These are phyloP conservation scores for Ophion ventricosus DNA, from an alignment of 2,888 invertebrate species.

Conservation along the genomic window DNA sequence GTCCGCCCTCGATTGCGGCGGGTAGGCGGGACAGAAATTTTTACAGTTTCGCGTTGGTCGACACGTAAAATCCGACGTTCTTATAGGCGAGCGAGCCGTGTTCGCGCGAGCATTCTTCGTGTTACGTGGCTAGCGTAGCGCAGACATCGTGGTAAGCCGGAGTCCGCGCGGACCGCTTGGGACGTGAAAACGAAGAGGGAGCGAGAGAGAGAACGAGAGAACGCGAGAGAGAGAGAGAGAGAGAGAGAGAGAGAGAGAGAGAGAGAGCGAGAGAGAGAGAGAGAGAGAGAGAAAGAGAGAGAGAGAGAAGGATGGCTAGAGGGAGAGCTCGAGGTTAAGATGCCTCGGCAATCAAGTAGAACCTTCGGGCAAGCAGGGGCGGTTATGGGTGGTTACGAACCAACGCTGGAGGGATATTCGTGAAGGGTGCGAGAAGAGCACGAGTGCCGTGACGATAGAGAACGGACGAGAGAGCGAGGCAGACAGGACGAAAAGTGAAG, in stretches of 20 bases:
- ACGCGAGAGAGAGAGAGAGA: slow-evolving; percentile 27
- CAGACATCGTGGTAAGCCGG: slow-evolving; percentile 26
- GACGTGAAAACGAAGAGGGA: slow-evolving; percentile 12
- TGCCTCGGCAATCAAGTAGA: slow-evolving; percentile 83
- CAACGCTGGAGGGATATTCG: slow-evolving; percentile 66
- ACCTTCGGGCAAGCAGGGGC: slow-evolving; percentile 82
- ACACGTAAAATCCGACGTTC: slow-evolving; percentile 54
- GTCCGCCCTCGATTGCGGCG: slow-evolving; percentile 77
- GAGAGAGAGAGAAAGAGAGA: slow-evolving; percentile 36
- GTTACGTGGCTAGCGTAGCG: too few relatives aligned
- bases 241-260: slow-evolving; percentile 34
- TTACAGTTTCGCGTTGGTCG: slow-evolving; percentile 74
- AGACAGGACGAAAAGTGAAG: slow-evolving; percentile 54
- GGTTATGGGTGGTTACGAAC: slow-evolving; percentile 81
- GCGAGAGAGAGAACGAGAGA: slow-evolving; percentile 1
- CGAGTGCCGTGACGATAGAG: slow-evolving; percentile 63
- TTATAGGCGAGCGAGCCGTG: slow-evolving; percentile 71
- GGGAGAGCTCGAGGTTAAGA: slow-evolving; percentile 79
- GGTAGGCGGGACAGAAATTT: slow-evolving; percentile 78
- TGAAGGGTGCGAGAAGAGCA: slow-evolving; percentile 69
- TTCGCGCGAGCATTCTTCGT: not conserved
- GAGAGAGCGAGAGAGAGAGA: slow-evolving; percentile 27
- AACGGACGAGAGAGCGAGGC: slow-evolving; percentile 54
- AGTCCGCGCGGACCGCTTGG: slow-evolving; percentile 78
- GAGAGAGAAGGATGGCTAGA: slow-evolving; percentile 30